Conservation (phyloP, 2,113 vertebrate species). For the Isurus oxyrinchus region DNA sequence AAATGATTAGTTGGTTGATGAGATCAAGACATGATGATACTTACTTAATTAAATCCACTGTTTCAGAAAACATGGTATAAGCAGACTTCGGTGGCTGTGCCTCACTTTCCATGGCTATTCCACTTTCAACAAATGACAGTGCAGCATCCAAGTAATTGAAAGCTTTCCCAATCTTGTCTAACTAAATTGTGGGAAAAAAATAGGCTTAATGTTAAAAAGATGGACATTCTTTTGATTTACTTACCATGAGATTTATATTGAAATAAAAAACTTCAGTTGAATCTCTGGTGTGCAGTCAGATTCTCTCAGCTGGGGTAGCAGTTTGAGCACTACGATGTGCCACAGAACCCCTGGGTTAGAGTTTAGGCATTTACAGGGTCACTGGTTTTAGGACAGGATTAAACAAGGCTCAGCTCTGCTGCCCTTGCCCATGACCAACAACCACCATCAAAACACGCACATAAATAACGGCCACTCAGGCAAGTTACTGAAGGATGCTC, state of each 20-base stretch:
- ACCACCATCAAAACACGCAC: background rate
- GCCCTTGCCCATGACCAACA: background rate
- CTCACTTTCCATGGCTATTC: constrained; percentile 75
- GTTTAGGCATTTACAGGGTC: background rate
- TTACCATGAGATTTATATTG: background rate
- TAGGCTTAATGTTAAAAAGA: background rate
- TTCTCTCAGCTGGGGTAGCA: background rate
- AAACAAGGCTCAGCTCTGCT: background rate
- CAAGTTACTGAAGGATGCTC: background rate
- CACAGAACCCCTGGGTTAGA: background rate
- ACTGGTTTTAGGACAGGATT: background rate
- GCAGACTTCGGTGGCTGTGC: constrained; percentile 67
- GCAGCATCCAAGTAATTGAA: constrained; percentile 82
- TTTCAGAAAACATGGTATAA: constrained; percentile 77
- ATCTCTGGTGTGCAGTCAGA: background rate
- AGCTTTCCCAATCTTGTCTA: constrained; percentile 73
- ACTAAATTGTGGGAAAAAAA: constrained; percentile 51
- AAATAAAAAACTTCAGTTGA: background rate
- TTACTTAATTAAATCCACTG: constrained; percentile 82
- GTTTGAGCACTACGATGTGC: background rate
- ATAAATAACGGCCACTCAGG: background rate
- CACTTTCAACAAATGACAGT: constrained; percentile 80
- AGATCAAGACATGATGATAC: constrained; percentile 37
- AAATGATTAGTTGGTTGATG: background rate
- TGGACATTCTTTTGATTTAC: background rate